Evolutionary conservation across 2,113 vertebrate species (phyloP).

Genomic region (Danio rerio): DNA sequence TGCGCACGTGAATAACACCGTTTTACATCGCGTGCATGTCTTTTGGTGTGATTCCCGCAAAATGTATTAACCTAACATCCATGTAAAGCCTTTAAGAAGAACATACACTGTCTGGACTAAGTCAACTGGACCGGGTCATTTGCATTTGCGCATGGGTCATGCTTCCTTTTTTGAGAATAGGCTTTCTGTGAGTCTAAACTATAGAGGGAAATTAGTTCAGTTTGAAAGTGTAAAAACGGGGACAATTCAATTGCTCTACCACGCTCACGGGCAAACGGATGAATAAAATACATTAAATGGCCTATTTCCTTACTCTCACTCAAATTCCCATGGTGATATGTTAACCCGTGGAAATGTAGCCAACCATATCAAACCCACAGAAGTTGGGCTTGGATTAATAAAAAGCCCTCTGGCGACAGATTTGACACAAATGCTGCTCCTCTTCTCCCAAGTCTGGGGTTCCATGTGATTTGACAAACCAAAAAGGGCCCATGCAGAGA

Average conservation of each 20-base stretch:
- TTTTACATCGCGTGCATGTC: slow-evolving; percentile 83
- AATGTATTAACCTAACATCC: slow-evolving; percentile 67
- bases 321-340: slow-evolving; percentile 38
- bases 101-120: slow-evolving; percentile 80
- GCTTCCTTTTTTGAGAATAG: slow-evolving; percentile 73
- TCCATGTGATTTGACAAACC: slow-evolving; percentile 30
- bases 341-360: slow-evolving; percentile 46
- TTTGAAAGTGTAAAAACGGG: slow-evolving; percentile 42
- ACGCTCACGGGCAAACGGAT: slow-evolving; percentile 40
- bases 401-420: slow-evolving; percentile 43
- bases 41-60: slow-evolving; percentile 71
- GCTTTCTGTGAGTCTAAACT: slow-evolving; percentile 56
- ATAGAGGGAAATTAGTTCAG: slow-evolving; percentile 35
- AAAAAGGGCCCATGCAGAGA: background rate
- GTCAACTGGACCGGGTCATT: slow-evolving; percentile 83
- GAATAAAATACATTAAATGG: slow-evolving; percentile 47
- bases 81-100: slow-evolving; percentile 76
- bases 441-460: slow-evolving; percentile 41
- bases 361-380: slow-evolving; percentile 42
- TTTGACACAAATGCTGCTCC: slow-evolving; percentile 42
- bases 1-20: slow-evolving; percentile 84
- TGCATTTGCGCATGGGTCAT: slow-evolving; percentile 83
- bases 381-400: slow-evolving; percentile 46
- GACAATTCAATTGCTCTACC: slow-evolving; percentile 47
- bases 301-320: slow-evolving; percentile 40